phyloP scores from a whole-genome alignment of 2,888 invertebrate species.

The Arctia plantaginis region DNA sequence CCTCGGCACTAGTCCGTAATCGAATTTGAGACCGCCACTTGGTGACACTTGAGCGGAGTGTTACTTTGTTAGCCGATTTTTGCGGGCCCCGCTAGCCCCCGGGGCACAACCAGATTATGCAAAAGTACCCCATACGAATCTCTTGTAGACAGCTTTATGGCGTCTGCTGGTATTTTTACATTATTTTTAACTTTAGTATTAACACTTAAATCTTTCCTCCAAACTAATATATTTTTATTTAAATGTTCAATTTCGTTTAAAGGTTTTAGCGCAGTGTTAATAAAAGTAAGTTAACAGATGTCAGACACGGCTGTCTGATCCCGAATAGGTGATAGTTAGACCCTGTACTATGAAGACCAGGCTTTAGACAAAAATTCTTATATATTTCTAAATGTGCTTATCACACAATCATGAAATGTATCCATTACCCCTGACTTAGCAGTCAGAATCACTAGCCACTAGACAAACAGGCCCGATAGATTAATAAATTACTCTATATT shows the following conservation, averaged over 20 bases:
- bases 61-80: conserved; percentile 84
- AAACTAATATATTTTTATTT: conserved; percentile 1
- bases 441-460: background rate
- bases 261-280: background rate
- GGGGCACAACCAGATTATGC: conserved; percentile 71
- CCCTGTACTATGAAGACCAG: background rate
- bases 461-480: conserved; percentile 15
- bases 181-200: conserved; percentile 47
- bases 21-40: conserved; percentile 84
- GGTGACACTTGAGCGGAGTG: conserved; percentile 78
- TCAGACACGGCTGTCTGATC: background rate
- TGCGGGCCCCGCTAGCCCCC: conserved; percentile 61
- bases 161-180: conserved; percentile 49
- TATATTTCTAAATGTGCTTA: too few relatives aligned
- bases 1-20: conserved; percentile 79
- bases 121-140: conserved; percentile 63
- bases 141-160: conserved; percentile 63
- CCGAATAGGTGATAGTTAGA: background rate
- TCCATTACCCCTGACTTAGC: background rate
- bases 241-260: background rate
- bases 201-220: conserved; percentile 27
- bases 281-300: background rate
- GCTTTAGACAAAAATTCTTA: background rate
- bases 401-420: background rate
- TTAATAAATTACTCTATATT: conserved; percentile 38